Evolutionary conservation across 2,113 vertebrate species (phyloP).

Genomic region (Rhipidura dahli): DNA sequence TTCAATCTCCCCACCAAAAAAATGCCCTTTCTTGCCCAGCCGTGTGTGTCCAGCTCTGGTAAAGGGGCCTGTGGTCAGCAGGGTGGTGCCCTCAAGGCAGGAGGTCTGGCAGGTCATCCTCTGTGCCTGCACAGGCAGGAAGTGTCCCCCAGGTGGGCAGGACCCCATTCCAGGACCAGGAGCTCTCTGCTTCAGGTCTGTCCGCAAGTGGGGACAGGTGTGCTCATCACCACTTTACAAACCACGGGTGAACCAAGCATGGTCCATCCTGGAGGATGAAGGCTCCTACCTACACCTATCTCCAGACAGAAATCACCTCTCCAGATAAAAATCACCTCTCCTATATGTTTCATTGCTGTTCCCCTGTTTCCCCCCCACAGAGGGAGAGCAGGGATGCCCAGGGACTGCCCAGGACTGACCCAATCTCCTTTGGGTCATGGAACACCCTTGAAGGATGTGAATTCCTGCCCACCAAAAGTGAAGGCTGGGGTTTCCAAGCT

Average conservation of each 20-base stretch:
- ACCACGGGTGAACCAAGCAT: accelerated
- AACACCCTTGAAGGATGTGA: neutral
- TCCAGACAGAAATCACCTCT: neutral
- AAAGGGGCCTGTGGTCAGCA: neutral
- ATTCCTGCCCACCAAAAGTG: neutral
- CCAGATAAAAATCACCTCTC: neutral
- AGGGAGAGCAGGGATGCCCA: neutral
- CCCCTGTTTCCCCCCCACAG: accelerated
- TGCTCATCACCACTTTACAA: neutral
- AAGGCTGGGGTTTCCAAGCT: neutral
- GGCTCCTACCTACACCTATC: neutral
- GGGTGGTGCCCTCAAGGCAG: neutral
- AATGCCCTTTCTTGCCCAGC: neutral
- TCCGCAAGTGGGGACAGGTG: neutral
- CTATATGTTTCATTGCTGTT: accelerated
- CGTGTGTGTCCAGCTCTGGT: neutral
- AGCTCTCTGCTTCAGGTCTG: neutral
- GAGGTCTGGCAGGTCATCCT: accelerated
- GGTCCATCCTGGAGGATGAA: neutral
- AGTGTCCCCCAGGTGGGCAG: neutral
- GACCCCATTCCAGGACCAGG: accelerated
- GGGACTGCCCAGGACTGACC: neutral
- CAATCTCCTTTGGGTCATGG: accelerated
- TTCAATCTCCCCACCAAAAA: neutral
- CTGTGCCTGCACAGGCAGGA: neutral